Evolutionary conservation across 2,797 vertebrate genomes (phyloP).

Genomic region (Trematomus bernacchii): DNA sequence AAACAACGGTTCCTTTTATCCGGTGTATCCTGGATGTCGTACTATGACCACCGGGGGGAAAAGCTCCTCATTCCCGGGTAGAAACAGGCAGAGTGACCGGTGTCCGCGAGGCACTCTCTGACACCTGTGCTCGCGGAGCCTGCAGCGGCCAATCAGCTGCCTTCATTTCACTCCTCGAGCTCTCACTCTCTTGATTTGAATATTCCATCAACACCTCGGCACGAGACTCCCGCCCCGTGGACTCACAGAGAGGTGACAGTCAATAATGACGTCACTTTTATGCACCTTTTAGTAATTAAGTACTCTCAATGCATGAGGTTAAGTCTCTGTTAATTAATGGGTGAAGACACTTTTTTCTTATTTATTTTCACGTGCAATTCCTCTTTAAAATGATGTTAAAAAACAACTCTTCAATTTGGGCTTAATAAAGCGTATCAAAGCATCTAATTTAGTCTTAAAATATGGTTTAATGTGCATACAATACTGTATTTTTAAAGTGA

Average conservation of each 20-base stretch:
- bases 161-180: background rate
- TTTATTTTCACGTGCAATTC: no score
- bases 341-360: no score
- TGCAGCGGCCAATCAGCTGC: conserved; percentile 6
- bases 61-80: conserved; percentile 1
- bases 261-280: background rate
- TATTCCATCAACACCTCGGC: background rate
- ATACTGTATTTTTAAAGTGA: no score
- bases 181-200: background rate
- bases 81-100: background rate
- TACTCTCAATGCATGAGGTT: no score
- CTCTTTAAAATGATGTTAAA: no score
- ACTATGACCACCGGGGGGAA: no score
- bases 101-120: background rate
- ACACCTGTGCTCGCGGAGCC: conserved; percentile 13
- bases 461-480: no score
- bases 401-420: no score
- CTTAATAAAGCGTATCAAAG: no score
- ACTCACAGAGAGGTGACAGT: background rate
- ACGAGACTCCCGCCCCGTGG: conserved; percentile 10
- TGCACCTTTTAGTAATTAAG: no score
- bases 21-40: background rate
- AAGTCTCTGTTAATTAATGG: background rate
- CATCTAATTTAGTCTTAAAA: no score
- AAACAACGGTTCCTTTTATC: background rate